These are phyloP conservation scores for Esox niger DNA, from an alignment of 2,113 vertebrate species.

Conservation along the genomic window DNA sequence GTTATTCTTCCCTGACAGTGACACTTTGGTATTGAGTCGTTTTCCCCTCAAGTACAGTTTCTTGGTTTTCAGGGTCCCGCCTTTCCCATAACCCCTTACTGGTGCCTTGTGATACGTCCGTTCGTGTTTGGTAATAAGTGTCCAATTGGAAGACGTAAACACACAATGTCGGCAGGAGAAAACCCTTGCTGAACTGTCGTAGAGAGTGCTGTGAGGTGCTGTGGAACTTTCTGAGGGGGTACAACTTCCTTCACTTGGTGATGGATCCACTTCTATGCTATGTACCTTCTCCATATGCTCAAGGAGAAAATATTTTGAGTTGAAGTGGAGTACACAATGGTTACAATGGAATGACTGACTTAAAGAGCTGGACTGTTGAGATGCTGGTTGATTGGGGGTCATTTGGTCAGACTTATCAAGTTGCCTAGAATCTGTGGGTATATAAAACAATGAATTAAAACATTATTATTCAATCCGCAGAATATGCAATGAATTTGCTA, in stretches of 20 bases:
- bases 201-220: constrained; percentile 65
- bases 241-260: constrained; percentile 64
- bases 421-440: constrained; percentile 68
- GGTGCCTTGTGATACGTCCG: constrained; percentile 73
- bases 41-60: not conserved
- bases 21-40: not conserved
- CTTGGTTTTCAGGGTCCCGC: not conserved
- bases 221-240: constrained; percentile 46
- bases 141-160: constrained; percentile 75
- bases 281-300: constrained; percentile 86
- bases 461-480: not conserved
- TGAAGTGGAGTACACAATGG: constrained; percentile 83
- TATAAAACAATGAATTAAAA: not conserved
- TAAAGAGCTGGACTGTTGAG: constrained; percentile 72
- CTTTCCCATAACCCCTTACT: not conserved
- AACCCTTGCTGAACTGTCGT: constrained; percentile 64
- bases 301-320: constrained; percentile 84
- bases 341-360: constrained; percentile 81
- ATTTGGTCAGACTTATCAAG: constrained; percentile 74
- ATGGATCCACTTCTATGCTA: constrained; percentile 56
- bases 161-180: constrained; percentile 81
- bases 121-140: constrained; percentile 78
- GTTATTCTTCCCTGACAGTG: not conserved
- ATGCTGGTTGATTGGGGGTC: constrained; percentile 69
- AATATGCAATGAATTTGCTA: too few species aligned